Evolutionary conservation across 2,888 invertebrate species (phyloP).

Genomic region (Tachina grossa): DNA sequence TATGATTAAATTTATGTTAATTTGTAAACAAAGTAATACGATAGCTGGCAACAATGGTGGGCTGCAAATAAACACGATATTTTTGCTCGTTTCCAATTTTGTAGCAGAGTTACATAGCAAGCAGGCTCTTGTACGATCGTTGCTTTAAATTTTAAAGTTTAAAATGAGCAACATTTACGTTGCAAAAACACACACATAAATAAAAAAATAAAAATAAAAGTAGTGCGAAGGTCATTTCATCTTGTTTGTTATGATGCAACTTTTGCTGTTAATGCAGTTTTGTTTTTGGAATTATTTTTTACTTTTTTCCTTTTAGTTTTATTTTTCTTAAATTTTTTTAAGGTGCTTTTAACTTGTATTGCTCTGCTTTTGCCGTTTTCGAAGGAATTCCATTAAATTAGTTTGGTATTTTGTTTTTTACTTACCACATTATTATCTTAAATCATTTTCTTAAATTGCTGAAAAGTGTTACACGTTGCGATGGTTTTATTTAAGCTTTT

Average conservation of each 20-base stretch:
- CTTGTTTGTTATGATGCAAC: slow-evolving; percentile 69
- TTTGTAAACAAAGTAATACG: too few species aligned
- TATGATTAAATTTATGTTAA: too few species aligned
- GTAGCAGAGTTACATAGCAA: background rate
- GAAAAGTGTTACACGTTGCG: background rate
- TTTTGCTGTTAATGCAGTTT: slow-evolving; percentile 66
- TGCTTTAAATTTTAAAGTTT: too few species aligned
- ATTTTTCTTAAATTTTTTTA: background rate
- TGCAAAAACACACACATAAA: slow-evolving; percentile 44
- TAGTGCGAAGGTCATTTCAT: slow-evolving; percentile 74
- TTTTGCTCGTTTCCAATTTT: slow-evolving; percentile 15
- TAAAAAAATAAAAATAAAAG: slow-evolving; percentile 64
- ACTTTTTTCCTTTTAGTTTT: slow-evolving; percentile 1
- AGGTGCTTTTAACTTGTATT: slow-evolving; percentile 8
- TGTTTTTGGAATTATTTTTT: slow-evolving; percentile 14
- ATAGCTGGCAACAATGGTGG: background rate
- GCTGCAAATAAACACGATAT: slow-evolving; percentile 15
- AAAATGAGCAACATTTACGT: slow-evolving; percentile 21
- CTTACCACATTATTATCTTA: slow-evolving; percentile 5
- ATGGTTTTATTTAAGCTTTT: background rate
- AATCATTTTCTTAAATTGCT: background rate
- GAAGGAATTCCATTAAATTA: slow-evolving; percentile 1
- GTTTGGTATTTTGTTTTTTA: background rate
- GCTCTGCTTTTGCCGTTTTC: slow-evolving; percentile 8
- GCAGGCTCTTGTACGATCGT: background rate